A percentile compares a stretch with the other conserved stretches of the same genome.
phyloP scores from a whole-genome alignment of 2,888 invertebrate genomes.

The Ecliptopera silaceata region DNA sequence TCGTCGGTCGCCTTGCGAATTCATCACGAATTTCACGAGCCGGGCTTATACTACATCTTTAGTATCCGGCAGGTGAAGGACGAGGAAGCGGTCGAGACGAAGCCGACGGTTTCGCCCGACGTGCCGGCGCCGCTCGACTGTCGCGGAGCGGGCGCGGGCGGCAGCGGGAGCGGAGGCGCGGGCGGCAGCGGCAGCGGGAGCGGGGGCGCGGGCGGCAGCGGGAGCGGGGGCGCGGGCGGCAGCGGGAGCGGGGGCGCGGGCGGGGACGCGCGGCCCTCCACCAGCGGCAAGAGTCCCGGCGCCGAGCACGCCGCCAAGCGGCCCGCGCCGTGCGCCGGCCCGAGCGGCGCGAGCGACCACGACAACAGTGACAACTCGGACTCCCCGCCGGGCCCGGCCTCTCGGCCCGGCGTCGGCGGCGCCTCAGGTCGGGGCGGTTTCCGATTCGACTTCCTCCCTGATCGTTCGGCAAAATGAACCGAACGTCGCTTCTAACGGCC shows the following conservation, averaged over 20 bases:
- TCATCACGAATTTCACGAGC: too few species aligned
- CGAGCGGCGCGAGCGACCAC: neutral
- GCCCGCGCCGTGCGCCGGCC: slow-evolving; percentile 6
- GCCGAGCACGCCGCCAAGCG: neutral
- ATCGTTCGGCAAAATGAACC: too few species aligned
- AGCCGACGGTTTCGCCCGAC: slow-evolving; percentile 1
- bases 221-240: neutral
- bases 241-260: neutral
- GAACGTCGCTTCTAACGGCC: too few species aligned
- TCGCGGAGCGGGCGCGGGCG: neutral
- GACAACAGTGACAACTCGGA: too few species aligned
- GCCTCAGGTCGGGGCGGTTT: too few species aligned
- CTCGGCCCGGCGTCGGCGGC: too few species aligned
- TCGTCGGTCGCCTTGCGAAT: too few species aligned
- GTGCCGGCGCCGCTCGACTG: neutral
- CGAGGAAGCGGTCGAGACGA: neutral
- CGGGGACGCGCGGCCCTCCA: slow-evolving; percentile 4
- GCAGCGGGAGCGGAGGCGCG: slow-evolving; percentile 3
- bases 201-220: neutral
- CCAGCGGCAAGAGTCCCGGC: slow-evolving; percentile 14
- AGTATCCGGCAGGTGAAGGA: slow-evolving; percentile 1
- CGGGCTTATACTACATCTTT: too few species aligned
- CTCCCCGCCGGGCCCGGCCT: too few species aligned
- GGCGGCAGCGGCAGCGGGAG: neutral
- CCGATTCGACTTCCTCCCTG: too few species aligned